A percentile compares a stretch with the other conserved stretches of the same genome.
Evolutionary conservation across 2,113 vertebrate species (phyloP).

Genomic region (Dipodomys spectabilis): DNA sequence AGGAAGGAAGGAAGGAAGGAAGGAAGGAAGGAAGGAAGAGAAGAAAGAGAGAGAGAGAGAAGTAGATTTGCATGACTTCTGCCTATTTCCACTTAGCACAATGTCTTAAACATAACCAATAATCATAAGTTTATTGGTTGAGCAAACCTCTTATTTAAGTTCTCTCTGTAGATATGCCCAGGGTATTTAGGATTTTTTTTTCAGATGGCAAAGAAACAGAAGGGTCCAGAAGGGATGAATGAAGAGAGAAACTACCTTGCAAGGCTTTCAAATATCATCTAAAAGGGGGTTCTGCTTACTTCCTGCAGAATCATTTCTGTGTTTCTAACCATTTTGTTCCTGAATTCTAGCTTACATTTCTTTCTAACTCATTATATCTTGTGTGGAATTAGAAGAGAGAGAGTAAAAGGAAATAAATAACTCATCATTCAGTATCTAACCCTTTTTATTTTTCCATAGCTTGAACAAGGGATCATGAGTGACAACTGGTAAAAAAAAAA

Average conservation of each 20-base stretch:
- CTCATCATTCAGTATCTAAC: background rate
- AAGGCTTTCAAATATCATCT: background rate
- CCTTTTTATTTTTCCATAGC: background rate
- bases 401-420: background rate
- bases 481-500: background rate
- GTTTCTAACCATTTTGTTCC: background rate
- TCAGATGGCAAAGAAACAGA: background rate
- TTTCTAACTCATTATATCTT: background rate
- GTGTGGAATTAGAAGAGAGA: background rate
- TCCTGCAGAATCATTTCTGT: background rate
- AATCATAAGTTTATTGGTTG: background rate
- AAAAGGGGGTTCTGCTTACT: background rate
- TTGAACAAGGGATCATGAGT: background rate
- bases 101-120: background rate
- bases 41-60: no score
- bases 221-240: background rate
- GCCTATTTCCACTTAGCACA: background rate
- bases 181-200: background rate
- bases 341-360: background rate
- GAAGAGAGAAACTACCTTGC: background rate
- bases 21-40: no score
- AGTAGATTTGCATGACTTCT: no score
- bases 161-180: background rate
- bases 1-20: no score
- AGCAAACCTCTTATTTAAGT: background rate